Evolutionary conservation across 2,797 vertebrate species (phyloP).

Genomic region (Crotalus adamanteus): DNA sequence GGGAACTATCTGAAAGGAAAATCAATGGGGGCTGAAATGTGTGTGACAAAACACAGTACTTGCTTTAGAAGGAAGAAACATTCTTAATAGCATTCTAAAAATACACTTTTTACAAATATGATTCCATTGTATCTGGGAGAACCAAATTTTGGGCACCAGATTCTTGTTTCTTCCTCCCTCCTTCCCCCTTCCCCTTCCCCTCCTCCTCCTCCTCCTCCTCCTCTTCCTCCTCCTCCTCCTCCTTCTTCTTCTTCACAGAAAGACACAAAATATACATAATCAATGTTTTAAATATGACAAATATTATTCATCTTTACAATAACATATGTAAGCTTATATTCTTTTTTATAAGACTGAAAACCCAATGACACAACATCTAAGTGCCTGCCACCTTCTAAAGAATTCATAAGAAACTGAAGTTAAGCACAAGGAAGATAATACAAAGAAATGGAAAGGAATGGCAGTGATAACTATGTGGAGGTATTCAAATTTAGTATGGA

Average conservation of each 20-base stretch:
- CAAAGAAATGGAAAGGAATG: neutral
- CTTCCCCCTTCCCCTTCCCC: neutral
- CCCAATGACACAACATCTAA: neutral
- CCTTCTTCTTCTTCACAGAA: too few species aligned
- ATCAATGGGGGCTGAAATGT: conserved; percentile 12
- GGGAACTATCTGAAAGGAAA: conserved; percentile 24
- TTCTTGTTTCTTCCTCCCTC: neutral
- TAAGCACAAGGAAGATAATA: neutral
- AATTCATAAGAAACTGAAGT: neutral
- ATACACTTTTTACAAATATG: neutral
- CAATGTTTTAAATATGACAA: neutral
- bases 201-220: too few species aligned
- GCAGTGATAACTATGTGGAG: neutral
- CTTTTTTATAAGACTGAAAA: neutral
- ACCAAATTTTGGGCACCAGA: neutral
- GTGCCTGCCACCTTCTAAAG: neutral
- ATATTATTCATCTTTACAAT: neutral
- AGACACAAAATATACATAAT: neutral
- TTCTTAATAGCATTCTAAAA: conserved; percentile 22
- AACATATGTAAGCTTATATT: neutral
- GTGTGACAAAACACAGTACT: conserved; percentile 18
- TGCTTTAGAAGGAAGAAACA: neutral
- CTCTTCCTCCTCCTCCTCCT: too few species aligned
- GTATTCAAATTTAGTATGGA: neutral
- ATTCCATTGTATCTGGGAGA: neutral